These are phyloP conservation scores for Mixornis gularis DNA, from an alignment of 2,113 vertebrate species.

Conservation along the genomic window DNA sequence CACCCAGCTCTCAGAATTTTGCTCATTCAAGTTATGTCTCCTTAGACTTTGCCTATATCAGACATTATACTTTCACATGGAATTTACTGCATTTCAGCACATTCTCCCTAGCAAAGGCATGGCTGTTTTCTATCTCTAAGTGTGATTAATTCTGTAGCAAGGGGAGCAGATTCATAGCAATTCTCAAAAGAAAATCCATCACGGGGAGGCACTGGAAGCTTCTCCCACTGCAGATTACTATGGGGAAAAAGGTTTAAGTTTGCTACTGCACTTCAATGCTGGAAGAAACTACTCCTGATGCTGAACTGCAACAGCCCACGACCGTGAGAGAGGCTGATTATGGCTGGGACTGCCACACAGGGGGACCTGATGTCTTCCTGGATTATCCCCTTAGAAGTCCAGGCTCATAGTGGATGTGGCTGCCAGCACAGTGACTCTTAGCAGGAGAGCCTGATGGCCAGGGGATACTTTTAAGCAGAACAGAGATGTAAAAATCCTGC, in stretches of 20 bases:
- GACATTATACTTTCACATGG: neutral
- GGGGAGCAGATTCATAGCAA: neutral
- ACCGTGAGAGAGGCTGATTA: neutral
- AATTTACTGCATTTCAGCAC: neutral
- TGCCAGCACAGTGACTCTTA: neutral
- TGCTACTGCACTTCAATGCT: neutral
- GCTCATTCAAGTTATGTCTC: neutral
- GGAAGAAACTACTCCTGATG: neutral
- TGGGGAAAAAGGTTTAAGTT: neutral
- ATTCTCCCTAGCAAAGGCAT: neutral
- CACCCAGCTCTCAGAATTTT: neutral
- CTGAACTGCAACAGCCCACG: neutral
- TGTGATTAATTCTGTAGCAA: neutral
- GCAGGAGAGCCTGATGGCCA: neutral
- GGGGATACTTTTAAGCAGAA: slow-evolving; percentile 9
- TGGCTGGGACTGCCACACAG: neutral
- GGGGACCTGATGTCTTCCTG: neutral
- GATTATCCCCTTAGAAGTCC: neutral
- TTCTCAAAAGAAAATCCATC: neutral
- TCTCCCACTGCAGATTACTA: neutral
- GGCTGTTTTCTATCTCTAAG: neutral
- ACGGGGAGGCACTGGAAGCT: neutral
- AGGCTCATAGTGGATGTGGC: neutral
- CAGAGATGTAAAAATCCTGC: slow-evolving; percentile 26
- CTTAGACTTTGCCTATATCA: neutral